Evolutionary conservation across 2,113 vertebrate species (phyloP).

Genomic region (Serilophus lunatus): DNA sequence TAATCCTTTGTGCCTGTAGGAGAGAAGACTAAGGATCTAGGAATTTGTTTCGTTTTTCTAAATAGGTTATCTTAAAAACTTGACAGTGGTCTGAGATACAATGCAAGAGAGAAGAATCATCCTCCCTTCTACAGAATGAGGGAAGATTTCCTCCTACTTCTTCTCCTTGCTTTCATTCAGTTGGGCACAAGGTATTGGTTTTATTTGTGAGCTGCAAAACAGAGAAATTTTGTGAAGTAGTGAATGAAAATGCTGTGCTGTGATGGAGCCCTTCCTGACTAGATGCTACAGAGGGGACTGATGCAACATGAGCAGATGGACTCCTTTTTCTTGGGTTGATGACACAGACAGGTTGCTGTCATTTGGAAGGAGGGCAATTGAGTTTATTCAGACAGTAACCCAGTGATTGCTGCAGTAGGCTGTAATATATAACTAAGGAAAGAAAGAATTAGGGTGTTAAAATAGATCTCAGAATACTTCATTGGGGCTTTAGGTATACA

Average conservation of each 20-base stretch:
- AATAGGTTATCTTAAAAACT: background rate
- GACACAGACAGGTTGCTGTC: background rate
- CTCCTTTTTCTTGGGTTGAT: background rate
- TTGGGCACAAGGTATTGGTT: background rate
- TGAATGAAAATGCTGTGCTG: background rate
- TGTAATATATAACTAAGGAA: background rate
- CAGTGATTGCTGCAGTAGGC: background rate
- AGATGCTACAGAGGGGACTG: background rate
- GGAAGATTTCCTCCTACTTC: background rate
- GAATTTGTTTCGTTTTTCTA: background rate
- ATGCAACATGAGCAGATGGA: accelerated
- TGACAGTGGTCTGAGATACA: background rate
- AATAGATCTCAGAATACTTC: background rate
- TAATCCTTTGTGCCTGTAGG: background rate
- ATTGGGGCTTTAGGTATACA: background rate
- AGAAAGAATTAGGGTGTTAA: background rate
- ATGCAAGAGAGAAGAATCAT: background rate
- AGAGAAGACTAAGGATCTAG: background rate
- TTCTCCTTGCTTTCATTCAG: background rate
- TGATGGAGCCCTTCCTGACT: background rate
- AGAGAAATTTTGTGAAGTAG: background rate
- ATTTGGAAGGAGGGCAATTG: background rate
- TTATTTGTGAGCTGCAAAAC: background rate
- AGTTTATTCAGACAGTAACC: background rate
- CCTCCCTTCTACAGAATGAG: background rate